Percentiles rank a stretch among this genome's conserved stretches.
Conservation (phyloP, 2,888 invertebrate species). For the Megalurothrips usitatus region DNA sequence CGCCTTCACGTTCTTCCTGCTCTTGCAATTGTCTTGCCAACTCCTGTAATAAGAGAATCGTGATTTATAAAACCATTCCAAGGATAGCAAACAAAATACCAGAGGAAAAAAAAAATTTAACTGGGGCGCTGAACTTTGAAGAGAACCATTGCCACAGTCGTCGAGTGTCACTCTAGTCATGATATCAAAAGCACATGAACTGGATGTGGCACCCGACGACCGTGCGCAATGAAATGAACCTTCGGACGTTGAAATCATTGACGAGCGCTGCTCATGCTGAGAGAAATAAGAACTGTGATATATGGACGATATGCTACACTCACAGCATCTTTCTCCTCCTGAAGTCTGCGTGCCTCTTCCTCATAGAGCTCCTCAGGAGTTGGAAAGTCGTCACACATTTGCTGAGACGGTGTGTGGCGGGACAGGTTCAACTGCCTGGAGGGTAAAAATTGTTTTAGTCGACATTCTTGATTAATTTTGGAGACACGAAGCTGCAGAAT, state of each 20-base stretch:
- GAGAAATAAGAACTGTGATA: background rate
- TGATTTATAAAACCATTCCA: background rate
- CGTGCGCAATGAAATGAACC: slow-evolving; percentile 25
- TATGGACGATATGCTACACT: slow-evolving; percentile 37
- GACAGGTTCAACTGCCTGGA: background rate
- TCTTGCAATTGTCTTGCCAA: slow-evolving; percentile 70
- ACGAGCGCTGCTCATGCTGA: background rate
- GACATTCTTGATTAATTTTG: background rate
- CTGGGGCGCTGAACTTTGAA: background rate
- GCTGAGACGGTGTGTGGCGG: background rate
- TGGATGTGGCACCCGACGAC: slow-evolving; percentile 44
- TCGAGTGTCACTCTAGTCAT: slow-evolving; percentile 52
- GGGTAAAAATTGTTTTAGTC: background rate
- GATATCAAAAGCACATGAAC: slow-evolving; percentile 43
- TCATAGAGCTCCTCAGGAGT: slow-evolving; percentile 42
- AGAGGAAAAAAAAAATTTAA: slow-evolving; percentile 12
- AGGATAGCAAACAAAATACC: background rate
- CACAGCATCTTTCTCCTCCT: slow-evolving; percentile 70
- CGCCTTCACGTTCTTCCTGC: slow-evolving; percentile 60
- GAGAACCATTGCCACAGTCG: slow-evolving; percentile 39
- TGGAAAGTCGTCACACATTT: slow-evolving; percentile 17
- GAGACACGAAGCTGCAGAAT: background rate
- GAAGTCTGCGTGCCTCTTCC: slow-evolving; percentile 58
- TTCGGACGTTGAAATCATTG: background rate
- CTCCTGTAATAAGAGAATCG: slow-evolving; percentile 50